phyloP scores from a whole-genome alignment of 2,797 vertebrate species.

The Malurus leucopterus region DNA sequence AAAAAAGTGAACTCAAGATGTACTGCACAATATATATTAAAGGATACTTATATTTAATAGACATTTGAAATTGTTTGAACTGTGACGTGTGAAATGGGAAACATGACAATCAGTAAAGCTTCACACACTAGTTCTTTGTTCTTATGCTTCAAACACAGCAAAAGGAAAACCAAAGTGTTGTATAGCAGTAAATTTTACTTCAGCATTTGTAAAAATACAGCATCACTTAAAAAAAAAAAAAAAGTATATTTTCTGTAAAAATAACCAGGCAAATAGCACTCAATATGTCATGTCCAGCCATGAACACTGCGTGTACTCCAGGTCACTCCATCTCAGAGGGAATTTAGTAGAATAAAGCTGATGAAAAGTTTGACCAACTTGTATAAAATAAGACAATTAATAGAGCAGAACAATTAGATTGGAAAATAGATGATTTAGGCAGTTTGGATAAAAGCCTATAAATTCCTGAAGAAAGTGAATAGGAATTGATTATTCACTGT shows the following conservation, averaged over 20 bases:
- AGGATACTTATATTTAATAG: not conserved
- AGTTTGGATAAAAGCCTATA: slow-evolving; percentile 5
- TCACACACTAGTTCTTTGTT: not conserved
- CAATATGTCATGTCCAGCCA: not conserved
- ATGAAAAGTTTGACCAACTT: not conserved
- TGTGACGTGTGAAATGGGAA: not conserved
- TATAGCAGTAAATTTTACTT: not conserved
- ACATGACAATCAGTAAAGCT: not conserved
- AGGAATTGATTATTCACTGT: slow-evolving; percentile 45
- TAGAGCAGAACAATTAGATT: not conserved
- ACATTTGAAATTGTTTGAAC: not conserved
- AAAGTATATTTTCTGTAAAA: not conserved
- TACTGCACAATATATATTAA: not conserved
- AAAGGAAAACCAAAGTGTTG: not conserved
- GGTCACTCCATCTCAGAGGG: not conserved
- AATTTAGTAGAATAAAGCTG: not conserved
- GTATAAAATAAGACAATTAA: not conserved
- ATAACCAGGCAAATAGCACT: not conserved
- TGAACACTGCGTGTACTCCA: not conserved
- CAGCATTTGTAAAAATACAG: not conserved
- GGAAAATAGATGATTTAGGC: slow-evolving; percentile 24
- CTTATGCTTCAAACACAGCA: not conserved
- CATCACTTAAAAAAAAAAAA: not conserved
- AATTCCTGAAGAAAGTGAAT: slow-evolving; percentile 14
- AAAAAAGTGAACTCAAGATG: not conserved